Percentiles rank a stretch among this genome's conserved stretches.
phyloP scores from a whole-genome alignment of 2,888 invertebrate genomes.

The Campaea margaritaria region DNA sequence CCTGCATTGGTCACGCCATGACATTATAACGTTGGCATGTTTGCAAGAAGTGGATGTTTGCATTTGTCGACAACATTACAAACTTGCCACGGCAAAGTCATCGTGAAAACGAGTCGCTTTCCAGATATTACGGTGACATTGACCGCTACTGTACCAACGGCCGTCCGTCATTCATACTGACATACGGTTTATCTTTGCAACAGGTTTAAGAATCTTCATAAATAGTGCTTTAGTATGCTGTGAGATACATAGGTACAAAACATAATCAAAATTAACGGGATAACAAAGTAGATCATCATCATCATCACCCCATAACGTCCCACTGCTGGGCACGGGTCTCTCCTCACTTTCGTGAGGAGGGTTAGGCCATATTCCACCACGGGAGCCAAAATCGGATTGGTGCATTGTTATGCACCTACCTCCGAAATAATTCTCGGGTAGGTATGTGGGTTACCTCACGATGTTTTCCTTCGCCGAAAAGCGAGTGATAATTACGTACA shows the following conservation, averaged over 20 bases:
- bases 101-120: conserved; percentile 9
- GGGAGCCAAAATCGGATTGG: too few relatives aligned
- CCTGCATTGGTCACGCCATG: not conserved
- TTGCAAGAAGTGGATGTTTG: conserved; percentile 22
- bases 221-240: not conserved
- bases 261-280: not conserved
- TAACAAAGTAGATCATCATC: too few relatives aligned
- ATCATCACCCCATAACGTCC: too few relatives aligned
- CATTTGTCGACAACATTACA: conserved; percentile 10
- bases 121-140: conserved; percentile 8
- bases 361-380: too few relatives aligned
- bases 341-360: too few relatives aligned
- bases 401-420: too few relatives aligned
- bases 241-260: not conserved
- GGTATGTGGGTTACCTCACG: too few relatives aligned
- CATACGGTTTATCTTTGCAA: conserved; percentile 8
- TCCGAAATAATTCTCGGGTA: too few relatives aligned
- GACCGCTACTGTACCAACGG: conserved; percentile 11
- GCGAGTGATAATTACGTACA: too few relatives aligned
- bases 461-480: too few relatives aligned
- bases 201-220: conserved; percentile 4
- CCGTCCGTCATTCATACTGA: conserved; percentile 13
- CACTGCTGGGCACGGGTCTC: too few relatives aligned
- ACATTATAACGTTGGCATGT: not conserved
- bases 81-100: conserved; percentile 8